Evolutionary conservation across 1,140 invertebrate genomes (phyloP).

Genomic region (Agraylea sexmaculata): DNA sequence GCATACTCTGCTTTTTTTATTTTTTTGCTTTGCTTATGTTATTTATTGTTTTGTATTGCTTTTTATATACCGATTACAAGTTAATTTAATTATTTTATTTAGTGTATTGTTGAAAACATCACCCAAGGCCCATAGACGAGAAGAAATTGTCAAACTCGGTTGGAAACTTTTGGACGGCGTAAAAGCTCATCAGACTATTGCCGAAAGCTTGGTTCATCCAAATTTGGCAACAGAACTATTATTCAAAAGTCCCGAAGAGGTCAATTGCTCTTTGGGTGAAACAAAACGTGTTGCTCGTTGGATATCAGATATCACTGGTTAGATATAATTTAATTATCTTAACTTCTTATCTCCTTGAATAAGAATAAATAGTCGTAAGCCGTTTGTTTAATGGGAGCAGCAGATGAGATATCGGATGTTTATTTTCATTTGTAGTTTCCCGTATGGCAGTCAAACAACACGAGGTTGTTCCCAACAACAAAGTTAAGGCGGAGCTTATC

Average conservation of each 20-base stretch:
- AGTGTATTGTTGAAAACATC: neutral
- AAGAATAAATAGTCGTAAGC: neutral
- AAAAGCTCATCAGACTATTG: neutral
- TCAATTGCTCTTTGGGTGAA: neutral
- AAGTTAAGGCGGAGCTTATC: neutral
- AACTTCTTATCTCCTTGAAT: neutral
- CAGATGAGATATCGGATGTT: no score
- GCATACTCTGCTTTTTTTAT: no score
- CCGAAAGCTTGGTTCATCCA: neutral
- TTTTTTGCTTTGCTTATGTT: no score
- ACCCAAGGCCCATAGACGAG: neutral
- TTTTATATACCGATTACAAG: neutral
- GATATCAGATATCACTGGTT: neutral
- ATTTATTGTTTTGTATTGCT: neutral
- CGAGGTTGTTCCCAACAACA: neutral
- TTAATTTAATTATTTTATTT: neutral
- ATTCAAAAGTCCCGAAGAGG: no score
- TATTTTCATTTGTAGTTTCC: neutral
- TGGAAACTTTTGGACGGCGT: slow-evolving; percentile 1
- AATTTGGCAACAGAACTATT: neutral
- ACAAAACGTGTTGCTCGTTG: neutral
- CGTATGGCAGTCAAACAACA: neutral
- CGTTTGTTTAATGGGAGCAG: no score
- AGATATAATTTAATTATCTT: neutral
- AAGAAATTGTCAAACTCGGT: neutral